phyloP scores from a whole-genome alignment of 2,113 vertebrate species.

The Gasterosteus aculeatus region DNA sequence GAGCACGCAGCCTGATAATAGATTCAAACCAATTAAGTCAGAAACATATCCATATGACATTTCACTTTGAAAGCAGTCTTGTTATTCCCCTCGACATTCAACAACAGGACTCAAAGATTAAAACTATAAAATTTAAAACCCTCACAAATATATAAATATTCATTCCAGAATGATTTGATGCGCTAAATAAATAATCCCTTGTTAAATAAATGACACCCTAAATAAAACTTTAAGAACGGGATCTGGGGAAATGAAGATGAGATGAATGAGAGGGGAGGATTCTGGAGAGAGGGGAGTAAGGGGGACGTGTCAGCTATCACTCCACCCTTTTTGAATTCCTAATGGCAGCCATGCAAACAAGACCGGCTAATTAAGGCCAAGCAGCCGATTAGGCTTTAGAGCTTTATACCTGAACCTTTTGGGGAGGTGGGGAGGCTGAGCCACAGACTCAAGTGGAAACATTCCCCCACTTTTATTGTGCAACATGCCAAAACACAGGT shows the following conservation, averaged over 20 bases:
- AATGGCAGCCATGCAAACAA: constrained; percentile 79
- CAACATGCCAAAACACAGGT: constrained; percentile 14
- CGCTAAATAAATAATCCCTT: constrained; percentile 88
- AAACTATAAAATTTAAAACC: constrained; percentile 82
- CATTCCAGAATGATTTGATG: constrained; percentile 85
- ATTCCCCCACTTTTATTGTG: constrained; percentile 26
- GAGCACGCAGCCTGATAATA: constrained; percentile 78
- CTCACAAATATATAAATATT: constrained; percentile 88
- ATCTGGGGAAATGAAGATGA: constrained; percentile 84
- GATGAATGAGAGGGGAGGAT: constrained; percentile 79
- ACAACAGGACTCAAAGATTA: constrained; percentile 78
- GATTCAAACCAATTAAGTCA: constrained; percentile 82
- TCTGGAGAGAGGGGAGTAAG: constrained; percentile 52
- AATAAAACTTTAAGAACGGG: constrained; percentile 87
- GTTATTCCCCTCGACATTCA: constrained; percentile 82
- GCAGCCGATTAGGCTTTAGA: constrained; percentile 69
- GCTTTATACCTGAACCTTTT: constrained; percentile 69
- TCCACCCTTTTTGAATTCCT: constrained; percentile 77
- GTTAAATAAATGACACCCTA: constrained; percentile 87
- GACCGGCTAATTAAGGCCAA: constrained; percentile 78
- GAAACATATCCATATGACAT: constrained; percentile 84
- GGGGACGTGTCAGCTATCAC: constrained; percentile 78
- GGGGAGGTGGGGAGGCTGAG: constrained; percentile 56
- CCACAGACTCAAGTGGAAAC: constrained; percentile 32
- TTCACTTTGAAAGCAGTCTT: constrained; percentile 84